Base-by-base conservation (phyloP, 2,888 invertebrate genomes). In the Nematopogon swammerdamellus region DNA sequence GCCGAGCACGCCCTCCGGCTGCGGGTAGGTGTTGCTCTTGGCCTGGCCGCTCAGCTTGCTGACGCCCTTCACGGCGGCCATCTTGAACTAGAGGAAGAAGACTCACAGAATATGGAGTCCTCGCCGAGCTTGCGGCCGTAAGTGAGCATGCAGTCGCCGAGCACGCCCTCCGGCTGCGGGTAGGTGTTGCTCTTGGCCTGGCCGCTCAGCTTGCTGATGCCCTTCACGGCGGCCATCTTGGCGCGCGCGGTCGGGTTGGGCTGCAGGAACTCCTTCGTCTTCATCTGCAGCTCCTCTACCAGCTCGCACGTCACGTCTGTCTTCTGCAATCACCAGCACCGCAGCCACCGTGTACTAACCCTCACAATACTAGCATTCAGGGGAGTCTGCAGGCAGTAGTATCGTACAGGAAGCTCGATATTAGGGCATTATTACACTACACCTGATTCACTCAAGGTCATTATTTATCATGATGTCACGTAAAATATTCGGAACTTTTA, bases 261-360 rank as follows among this genome's bases (percentile, higher is more conserved):
- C 71, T 99, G 99, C 45, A 99, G 85, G 72, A 94, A 98, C 80
- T 99, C 99, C 82, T 97, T 97, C 51, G 98, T 97, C 82, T 97
- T 97, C 59, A 89, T 79, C 72, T 98, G 95, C 58, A 99, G 77
- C 64, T 98, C 98, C 69, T 97, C 97, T 36, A 99, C 96, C 63
- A 99, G 79, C 72, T 97, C 97, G 63, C 91, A 92, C 55, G 97
- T 97, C 51, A 97, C 93, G 75, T 99, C 99, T 59, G 97, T 96
- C 91, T 97, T 97, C 96, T 97, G 73, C 42, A 68, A 69, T 48
- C 17, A 36, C 5, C n/a, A n/a, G n/a, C n/a, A n/a, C n/a, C n/a
- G n/a, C n/a, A n/a, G n/a, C n/a, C n/a, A n/a, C n/a, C n/a, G n/a
- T n/a, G n/a, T n/a, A n/a, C n/a, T n/a, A n/a, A n/a, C n/a, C n/a